Percentiles rank a stretch among this genome's conserved stretches.
These are phyloP conservation scores for Malurus cyaneus DNA, from an alignment of 2,113 vertebrate species.

Conservation along the genomic window DNA sequence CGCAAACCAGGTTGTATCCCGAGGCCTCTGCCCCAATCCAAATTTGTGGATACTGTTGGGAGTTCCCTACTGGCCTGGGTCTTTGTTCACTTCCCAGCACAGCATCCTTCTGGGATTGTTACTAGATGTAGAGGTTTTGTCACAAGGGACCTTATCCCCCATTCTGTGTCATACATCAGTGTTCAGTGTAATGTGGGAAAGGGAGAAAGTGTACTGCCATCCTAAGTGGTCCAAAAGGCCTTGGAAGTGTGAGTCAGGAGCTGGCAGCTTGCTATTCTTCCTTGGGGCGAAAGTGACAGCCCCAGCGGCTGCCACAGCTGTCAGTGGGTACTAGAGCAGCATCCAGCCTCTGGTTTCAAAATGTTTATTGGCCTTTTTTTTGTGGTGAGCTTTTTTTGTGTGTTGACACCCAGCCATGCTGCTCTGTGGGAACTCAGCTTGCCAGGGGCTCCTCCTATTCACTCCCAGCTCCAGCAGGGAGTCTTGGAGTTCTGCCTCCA, in stretches of 20 bases:
- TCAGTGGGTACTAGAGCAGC: neutral
- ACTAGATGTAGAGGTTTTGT: neutral
- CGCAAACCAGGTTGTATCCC: neutral
- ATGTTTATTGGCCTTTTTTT: neutral
- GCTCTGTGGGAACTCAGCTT: neutral
- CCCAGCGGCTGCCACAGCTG: neutral
- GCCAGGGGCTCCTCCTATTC: accelerated
- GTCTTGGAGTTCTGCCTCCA: neutral
- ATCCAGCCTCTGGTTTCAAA: neutral
- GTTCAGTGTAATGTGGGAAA: neutral
- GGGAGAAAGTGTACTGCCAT: neutral
- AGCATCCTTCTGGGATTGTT: neutral
- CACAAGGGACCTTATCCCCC: neutral
- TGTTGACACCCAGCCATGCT: neutral
- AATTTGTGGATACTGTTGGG: neutral
- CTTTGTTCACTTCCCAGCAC: neutral
- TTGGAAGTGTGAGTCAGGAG: neutral
- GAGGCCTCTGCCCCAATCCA: neutral
- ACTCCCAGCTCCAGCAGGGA: neutral
- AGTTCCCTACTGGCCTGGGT: neutral
- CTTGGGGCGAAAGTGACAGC: neutral
- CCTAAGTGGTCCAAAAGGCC: neutral
- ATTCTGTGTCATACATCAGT: neutral
- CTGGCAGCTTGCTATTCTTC: neutral
- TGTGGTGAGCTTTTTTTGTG: neutral